Evolutionary conservation across 23 tunicate species (phyloP).

Genomic region (Oikopleura albicans): DNA sequence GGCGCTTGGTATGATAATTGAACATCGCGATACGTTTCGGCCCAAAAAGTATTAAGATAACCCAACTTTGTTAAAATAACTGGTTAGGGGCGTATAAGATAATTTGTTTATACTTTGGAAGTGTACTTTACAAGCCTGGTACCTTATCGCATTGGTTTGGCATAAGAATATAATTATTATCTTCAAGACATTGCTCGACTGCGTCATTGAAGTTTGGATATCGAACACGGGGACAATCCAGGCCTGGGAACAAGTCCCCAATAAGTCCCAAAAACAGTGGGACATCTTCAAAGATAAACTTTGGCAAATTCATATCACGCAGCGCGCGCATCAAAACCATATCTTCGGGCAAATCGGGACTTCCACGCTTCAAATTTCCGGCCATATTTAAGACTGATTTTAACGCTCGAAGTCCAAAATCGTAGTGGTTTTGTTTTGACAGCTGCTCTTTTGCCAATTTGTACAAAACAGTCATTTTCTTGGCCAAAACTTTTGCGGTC

Average conservation of each 20-base stretch:
- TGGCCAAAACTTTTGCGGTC: constrained; percentile 77
- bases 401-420: constrained; percentile 87
- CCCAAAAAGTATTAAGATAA: too few species aligned
- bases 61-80: too few species aligned
- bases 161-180: constrained; percentile 44
- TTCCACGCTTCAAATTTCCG: constrained; percentile 85
- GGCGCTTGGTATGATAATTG: too few species aligned
- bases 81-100: too few species aligned
- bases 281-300: constrained; percentile 90
- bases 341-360: constrained; percentile 73
- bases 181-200: constrained; percentile 39
- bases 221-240: constrained; percentile 79
- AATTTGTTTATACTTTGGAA: too few species aligned
- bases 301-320: constrained; percentile 94
- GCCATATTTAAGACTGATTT: constrained; percentile 92
- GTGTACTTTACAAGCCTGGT: too few species aligned
- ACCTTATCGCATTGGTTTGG: constrained; percentile 86
- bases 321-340: constrained; percentile 93
- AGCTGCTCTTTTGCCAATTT: constrained; percentile 90
- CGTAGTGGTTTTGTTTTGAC: constrained; percentile 93
- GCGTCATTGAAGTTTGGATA: constrained; percentile 98
- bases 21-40: too few species aligned
- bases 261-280: constrained; percentile 74
- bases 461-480: constrained; percentile 90
- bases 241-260: constrained; percentile 85